A percentile compares a stretch with the other conserved stretches of the same genome.
Conservation (phyloP, 2,888 invertebrate genomes). For the Endotricha flammealis region DNA sequence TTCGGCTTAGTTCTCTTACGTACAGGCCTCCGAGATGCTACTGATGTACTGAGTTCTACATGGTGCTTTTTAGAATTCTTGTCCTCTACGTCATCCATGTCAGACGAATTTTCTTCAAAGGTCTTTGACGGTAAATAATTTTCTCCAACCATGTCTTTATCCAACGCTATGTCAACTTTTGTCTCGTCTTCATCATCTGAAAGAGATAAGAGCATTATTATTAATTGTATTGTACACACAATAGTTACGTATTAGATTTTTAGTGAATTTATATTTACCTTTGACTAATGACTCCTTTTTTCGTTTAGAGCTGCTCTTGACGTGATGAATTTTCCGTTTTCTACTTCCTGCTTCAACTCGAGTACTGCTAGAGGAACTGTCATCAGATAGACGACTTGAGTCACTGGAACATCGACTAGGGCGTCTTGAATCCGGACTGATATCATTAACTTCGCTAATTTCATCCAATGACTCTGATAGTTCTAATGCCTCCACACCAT, state of each 20-base stretch:
- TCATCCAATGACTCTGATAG: constrained; percentile 44
- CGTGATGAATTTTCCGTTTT: constrained; percentile 51
- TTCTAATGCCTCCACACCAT: constrained; percentile 58
- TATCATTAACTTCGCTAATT: constrained; percentile 37
- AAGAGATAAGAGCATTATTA: constrained; percentile 9
- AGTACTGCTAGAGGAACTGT: constrained; percentile 59
- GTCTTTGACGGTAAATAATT: constrained; percentile 44
- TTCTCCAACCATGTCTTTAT: constrained; percentile 34
- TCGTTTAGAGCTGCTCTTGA: constrained; percentile 38
- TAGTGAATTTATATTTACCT: constrained; percentile 31
- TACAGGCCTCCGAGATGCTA: constrained; percentile 75
- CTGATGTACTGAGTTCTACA: constrained; percentile 29
- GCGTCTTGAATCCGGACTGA: constrained; percentile 53
- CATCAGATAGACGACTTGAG: constrained; percentile 65
- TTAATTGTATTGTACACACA: too few relatives aligned
- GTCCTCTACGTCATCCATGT: constrained; percentile 60
- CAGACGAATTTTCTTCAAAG: constrained; percentile 71
- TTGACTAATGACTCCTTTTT: constrained; percentile 39
- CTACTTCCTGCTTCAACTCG: constrained; percentile 44
- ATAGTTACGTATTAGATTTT: too few relatives aligned
- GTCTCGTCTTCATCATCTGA: constrained; percentile 42
- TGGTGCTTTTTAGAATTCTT: constrained; percentile 37
- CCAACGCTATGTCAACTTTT: constrained; percentile 32
- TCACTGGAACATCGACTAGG: constrained; percentile 69
- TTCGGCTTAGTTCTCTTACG: constrained; percentile 81